phyloP scores from a whole-genome alignment of 1,140 invertebrate species.

The Archivesica marissinica region DNA sequence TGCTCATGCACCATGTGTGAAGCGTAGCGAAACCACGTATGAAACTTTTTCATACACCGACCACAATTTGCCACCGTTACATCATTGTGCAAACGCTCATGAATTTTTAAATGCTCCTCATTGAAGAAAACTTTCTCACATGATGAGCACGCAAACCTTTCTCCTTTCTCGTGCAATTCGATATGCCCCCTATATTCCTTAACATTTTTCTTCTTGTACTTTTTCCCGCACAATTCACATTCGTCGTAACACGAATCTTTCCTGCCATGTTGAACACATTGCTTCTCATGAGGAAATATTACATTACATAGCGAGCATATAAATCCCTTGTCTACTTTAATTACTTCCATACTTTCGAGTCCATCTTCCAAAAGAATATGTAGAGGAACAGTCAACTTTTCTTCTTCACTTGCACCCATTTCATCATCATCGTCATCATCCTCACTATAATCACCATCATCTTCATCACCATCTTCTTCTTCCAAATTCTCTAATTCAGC shows the following conservation, averaged over 20 bases:
- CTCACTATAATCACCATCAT: slow-evolving; percentile 14
- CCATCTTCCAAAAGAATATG: slow-evolving; percentile 13
- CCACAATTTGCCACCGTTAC: neutral
- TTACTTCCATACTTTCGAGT: slow-evolving; percentile 25
- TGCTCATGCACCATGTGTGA: slow-evolving; percentile 36
- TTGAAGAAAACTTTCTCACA: slow-evolving; percentile 45
- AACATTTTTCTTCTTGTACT: slow-evolving; percentile 37
- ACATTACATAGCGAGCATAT: slow-evolving; percentile 46
- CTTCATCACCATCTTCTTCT: neutral
- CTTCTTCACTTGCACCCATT: neutral
- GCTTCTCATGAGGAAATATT: slow-evolving; percentile 14
- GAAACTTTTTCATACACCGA: slow-evolving; percentile 4
- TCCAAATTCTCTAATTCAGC: neutral
- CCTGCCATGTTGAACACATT: slow-evolving; percentile 25
- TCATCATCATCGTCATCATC: slow-evolving; percentile 41
- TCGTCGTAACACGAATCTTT: slow-evolving; percentile 16
- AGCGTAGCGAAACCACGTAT: slow-evolving; percentile 50
- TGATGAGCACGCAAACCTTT: neutral
- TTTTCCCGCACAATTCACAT: slow-evolving; percentile 43
- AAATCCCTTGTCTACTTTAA: slow-evolving; percentile 14
- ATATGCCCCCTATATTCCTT: slow-evolving; percentile 27
- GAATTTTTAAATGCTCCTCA: slow-evolving; percentile 33
- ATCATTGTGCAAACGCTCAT: slow-evolving; percentile 4
- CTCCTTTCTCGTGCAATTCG: slow-evolving; percentile 21
- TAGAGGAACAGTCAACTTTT: neutral